Base-by-base conservation (phyloP, 2,113 vertebrate genomes). In the Lipotes vexillifer region DNA sequence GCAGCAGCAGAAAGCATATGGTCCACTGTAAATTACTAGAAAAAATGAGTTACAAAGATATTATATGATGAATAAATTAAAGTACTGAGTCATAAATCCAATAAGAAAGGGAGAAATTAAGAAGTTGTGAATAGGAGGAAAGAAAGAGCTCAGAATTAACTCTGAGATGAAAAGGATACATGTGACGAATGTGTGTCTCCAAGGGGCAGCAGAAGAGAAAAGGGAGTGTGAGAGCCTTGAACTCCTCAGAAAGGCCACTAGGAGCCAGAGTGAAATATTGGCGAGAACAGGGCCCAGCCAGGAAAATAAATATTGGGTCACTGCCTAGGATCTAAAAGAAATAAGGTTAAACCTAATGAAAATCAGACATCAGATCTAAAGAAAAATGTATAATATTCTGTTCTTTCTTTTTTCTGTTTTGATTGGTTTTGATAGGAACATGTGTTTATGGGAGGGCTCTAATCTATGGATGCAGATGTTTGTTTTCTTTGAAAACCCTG, bases 1-100 rank as follows among this genome's bases (percentile, higher is more conserved):
- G 88, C 65, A 93, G 94, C 57, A 83, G 71, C 71, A 74, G 96
- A 97, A 98, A 97, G 95, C 93, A 96, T 96, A 95, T 94, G 96
- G 97, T 78, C 88, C 97, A 52, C 61, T 96, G 97, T 97, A 96
- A 98, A 97, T 97, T 97, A 97, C 66, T 93, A 92, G 75, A 82
- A 84, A 95, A 97, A 97, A 23, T 0, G 44, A 97, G 92, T 94
- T 98, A 95, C 46, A 98, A 98, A 98, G 82, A 97, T 89, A 96
- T 72, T 83, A 80, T 92, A 92, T 78, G 82, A 97, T 97, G 97
- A 98, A 98, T 98, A 98, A 97, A 97, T 98, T 97, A 97, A 98
- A 98, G 71, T 46, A 96, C 95, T 97, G 96, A 89, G 96, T 92
- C 88, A 97, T 98, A 98, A 98, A 98, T 98, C 96, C 96, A 98